Conservation (phyloP, 2,797 vertebrate species). For the Sphenodon punctatus region DNA sequence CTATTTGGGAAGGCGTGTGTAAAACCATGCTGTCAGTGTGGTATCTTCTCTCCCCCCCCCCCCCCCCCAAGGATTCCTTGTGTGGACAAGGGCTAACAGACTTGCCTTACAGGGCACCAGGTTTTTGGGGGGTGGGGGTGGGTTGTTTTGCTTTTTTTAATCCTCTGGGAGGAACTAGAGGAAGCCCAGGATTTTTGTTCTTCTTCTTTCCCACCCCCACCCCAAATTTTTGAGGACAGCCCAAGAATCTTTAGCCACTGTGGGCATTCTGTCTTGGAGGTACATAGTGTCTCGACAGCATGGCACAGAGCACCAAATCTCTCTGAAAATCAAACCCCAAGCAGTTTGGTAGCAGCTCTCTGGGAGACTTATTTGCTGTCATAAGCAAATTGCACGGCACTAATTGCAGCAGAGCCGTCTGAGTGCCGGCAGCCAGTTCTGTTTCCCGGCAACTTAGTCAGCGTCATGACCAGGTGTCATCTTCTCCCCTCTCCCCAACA, state of each 20-base stretch:
- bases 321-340: conserved; percentile 1
- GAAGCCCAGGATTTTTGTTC: conserved; percentile 8
- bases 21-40: too few species aligned
- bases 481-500: background rate
- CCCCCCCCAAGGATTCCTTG: background rate
- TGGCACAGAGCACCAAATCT: background rate
- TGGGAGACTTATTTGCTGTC: conserved; percentile 11
- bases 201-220: conserved; percentile 8
- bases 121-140: too few species aligned
- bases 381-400: conserved; percentile 5
- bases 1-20: too few species aligned
- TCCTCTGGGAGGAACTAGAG: background rate
- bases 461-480: background rate
- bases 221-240: background rate
- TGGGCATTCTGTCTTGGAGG: background rate
- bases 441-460: background rate
- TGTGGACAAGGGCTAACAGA: too few species aligned
- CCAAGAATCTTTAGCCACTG: conserved; percentile 47
- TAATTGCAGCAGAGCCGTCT: conserved; percentile 28
- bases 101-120: too few species aligned
- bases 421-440: conserved; percentile 6
- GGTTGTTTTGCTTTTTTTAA: too few species aligned
- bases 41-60: background rate
- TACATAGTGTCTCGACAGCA: background rate
- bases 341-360: background rate